Evolutionary conservation across 2,797 vertebrate species (phyloP).

Genomic region (Hipposideros larvatus): DNA sequence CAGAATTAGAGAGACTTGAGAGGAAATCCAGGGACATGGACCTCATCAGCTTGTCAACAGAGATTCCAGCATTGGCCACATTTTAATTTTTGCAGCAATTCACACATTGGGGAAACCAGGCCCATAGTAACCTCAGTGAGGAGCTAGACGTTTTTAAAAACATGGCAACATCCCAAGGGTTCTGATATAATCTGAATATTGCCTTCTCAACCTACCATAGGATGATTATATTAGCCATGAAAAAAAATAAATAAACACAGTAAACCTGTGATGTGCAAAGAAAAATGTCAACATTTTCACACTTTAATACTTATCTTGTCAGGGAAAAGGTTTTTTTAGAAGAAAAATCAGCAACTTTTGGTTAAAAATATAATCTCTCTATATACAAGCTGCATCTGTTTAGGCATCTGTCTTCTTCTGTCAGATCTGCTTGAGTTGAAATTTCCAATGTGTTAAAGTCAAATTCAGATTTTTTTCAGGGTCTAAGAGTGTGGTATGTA

Average conservation of each 20-base stretch:
- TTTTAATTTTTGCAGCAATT: conserved; percentile 60
- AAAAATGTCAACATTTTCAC: conserved; percentile 82
- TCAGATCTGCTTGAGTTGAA: conserved; percentile 76
- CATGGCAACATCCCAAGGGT: conserved; percentile 45
- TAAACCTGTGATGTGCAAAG: conserved; percentile 79
- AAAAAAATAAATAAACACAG: conserved; percentile 47
- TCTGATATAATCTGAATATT: conserved; percentile 73
- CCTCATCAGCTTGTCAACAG: conserved; percentile 75
- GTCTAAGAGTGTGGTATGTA: conserved; percentile 36
- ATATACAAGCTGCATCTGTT: conserved; percentile 69
- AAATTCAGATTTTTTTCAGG: conserved; percentile 54
- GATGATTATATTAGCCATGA: conserved; percentile 34
- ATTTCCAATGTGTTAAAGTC: conserved; percentile 62
- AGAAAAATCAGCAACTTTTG: conserved; percentile 77
- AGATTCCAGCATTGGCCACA: conserved; percentile 38
- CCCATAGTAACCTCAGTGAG: conserved; percentile 56
- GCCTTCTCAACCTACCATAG: conserved; percentile 45
- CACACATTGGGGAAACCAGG: conserved; percentile 49
- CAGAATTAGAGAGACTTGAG: conserved; percentile 44
- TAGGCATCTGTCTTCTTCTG: conserved; percentile 67
- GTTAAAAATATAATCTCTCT: conserved; percentile 61
- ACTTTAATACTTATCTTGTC: conserved; percentile 81
- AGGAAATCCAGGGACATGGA: conserved; percentile 40
- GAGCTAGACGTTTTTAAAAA: conserved; percentile 59
- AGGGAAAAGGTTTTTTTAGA: conserved; percentile 77